Conservation (phyloP, 2,797 vertebrate genomes). For the Monodelphis domestica region DNA sequence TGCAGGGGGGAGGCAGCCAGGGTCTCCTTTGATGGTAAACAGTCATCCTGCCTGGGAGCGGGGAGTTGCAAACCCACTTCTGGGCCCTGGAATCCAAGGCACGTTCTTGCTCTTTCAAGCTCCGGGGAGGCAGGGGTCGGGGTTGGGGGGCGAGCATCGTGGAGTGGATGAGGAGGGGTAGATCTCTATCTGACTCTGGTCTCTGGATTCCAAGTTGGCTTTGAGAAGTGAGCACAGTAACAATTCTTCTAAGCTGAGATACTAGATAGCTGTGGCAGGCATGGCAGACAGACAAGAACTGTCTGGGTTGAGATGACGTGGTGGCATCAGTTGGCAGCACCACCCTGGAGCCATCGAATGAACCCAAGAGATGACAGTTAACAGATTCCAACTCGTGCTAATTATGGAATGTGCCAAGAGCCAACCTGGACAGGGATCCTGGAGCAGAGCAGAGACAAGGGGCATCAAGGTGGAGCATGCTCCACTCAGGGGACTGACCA, state of each 20-base stretch:
- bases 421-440: background rate
- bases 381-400: background rate
- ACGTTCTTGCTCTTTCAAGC: background rate
- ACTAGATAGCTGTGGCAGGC: background rate
- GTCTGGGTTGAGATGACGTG: background rate
- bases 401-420: background rate
- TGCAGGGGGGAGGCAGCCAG: background rate
- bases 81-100: background rate
- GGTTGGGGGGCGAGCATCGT: background rate
- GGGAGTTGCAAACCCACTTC: background rate
- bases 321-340: background rate
- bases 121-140: background rate
- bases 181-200: background rate
- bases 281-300: background rate
- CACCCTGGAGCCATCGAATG: background rate
- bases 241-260: background rate
- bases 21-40: slow-evolving; percentile 6
- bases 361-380: background rate
- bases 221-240: background rate
- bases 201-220: background rate
- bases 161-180: background rate
- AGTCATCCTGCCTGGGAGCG: background rate
- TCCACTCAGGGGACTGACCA: background rate
- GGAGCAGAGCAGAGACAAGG: background rate
- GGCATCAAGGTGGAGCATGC: background rate